These are phyloP conservation scores for Mola mola DNA, from an alignment of 2,113 vertebrate species.

Conservation along the genomic window DNA sequence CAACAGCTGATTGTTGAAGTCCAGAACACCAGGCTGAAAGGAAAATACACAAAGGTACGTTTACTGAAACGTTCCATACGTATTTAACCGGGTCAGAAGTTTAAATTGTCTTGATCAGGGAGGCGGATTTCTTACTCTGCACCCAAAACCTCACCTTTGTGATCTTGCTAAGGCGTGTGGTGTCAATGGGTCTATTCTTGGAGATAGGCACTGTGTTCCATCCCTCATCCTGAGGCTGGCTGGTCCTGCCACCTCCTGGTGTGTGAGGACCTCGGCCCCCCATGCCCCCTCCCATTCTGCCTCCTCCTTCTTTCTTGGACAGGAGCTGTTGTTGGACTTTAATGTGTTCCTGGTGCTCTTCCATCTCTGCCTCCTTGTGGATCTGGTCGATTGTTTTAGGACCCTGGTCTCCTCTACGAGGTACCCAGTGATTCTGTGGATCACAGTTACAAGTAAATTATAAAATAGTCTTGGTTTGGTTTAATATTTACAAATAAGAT, in stretches of 20 bases:
- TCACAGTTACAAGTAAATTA: not conserved
- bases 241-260: slow-evolving; percentile 68
- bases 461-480: not conserved
- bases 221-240: slow-evolving; percentile 89
- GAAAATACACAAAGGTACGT: not conserved
- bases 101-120: not conserved
- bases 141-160: too few species aligned
- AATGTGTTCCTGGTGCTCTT: slow-evolving; percentile 92
- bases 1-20: slow-evolving; percentile 93
- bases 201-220: slow-evolving; percentile 98
- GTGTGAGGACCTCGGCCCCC: slow-evolving; percentile 74
- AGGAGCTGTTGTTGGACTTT: slow-evolving; percentile 94
- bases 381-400: slow-evolving; percentile 99
- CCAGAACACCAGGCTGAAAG: slow-evolving; percentile 87
- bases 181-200: slow-evolving; percentile 92
- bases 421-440: slow-evolving; percentile 92
- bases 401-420: slow-evolving; percentile 93
- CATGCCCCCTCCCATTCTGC: slow-evolving; percentile 69
- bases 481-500: too few species aligned
- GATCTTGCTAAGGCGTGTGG: slow-evolving; percentile 91
- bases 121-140: too few species aligned
- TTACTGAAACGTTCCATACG: not conserved
- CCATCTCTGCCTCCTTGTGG: slow-evolving; percentile 95
- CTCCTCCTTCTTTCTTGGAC: slow-evolving; percentile 86
- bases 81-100: not conserved